A percentile compares a stretch with the other conserved stretches of the same genome.
These are phyloP conservation scores for Zhengitettix transpicula DNA, from an alignment of 2,888 invertebrate species.

Conservation along the genomic window DNA sequence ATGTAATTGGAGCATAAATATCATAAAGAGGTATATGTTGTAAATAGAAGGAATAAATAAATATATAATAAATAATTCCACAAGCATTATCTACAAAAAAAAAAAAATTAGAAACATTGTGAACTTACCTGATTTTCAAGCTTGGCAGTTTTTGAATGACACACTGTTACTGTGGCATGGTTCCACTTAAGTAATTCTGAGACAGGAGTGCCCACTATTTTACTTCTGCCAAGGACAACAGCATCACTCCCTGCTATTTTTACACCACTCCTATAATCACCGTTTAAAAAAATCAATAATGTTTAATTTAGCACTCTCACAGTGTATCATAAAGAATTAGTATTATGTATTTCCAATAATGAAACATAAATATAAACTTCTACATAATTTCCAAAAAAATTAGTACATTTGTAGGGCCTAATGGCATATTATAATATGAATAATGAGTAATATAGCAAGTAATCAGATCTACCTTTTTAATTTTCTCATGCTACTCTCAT, in stretches of 20 bases:
- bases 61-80: not conserved
- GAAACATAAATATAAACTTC: no score
- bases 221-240: slow-evolving; percentile 90
- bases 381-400: no score
- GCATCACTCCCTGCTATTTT: slow-evolving; percentile 66
- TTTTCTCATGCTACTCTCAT: no score
- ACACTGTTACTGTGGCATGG: slow-evolving; percentile 90
- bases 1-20: no score
- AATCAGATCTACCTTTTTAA: no score
- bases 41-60: no score
- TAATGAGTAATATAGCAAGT: no score
- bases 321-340: not conserved
- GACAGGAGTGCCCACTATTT: slow-evolving; percentile 94
- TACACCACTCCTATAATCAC: slow-evolving; percentile 41
- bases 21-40: no score
- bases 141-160: slow-evolving; percentile 86
- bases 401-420: no score
- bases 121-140: slow-evolving; percentile 49
- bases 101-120: not conserved
- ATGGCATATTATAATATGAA: no score
- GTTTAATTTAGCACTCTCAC: not conserved
- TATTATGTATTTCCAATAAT: no score
- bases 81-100: slow-evolving; percentile 6
- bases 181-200: slow-evolving; percentile 91
- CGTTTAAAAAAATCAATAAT: not conserved